phyloP scores from a whole-genome alignment of 2,888 invertebrate species.

The Piscicola geometra region DNA sequence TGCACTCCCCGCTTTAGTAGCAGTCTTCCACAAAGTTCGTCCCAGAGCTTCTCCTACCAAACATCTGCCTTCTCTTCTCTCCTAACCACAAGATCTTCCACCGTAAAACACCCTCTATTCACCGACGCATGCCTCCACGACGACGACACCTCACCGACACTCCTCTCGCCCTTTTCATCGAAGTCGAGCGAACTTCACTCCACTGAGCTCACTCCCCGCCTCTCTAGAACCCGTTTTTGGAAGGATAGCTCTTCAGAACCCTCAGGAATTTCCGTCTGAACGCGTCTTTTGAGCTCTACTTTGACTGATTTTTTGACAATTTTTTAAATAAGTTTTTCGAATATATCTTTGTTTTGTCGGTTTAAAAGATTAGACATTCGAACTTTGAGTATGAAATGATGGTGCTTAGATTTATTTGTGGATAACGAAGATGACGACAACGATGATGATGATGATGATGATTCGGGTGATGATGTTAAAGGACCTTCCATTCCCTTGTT shows the following conservation, averaged over 20 bases:
- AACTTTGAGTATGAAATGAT: too few species aligned
- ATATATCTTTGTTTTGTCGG: background rate
- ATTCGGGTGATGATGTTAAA: too few species aligned
- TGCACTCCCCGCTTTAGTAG: background rate
- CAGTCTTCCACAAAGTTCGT: background rate
- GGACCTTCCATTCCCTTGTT: too few species aligned
- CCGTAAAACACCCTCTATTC: too few species aligned
- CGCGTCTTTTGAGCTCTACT: background rate
- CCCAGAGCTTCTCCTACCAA: background rate
- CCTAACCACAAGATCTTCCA: too few species aligned
- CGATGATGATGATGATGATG: too few species aligned
- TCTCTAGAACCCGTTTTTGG: background rate
- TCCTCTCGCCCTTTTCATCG: background rate
- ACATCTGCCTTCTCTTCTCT: background rate
- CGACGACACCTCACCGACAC: too few species aligned
- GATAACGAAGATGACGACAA: too few species aligned
- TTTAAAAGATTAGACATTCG: background rate
- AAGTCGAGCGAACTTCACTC: background rate
- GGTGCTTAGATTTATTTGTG: too few species aligned
- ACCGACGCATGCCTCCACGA: too few species aligned
- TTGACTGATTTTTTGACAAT: background rate
- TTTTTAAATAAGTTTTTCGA: background rate
- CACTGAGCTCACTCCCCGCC: background rate
- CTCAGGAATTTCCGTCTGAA: conserved; percentile 2
- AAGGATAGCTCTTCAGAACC: background rate